phyloP scores from a whole-genome alignment of 2,113 vertebrate genomes.

The Microtus oregoni region DNA sequence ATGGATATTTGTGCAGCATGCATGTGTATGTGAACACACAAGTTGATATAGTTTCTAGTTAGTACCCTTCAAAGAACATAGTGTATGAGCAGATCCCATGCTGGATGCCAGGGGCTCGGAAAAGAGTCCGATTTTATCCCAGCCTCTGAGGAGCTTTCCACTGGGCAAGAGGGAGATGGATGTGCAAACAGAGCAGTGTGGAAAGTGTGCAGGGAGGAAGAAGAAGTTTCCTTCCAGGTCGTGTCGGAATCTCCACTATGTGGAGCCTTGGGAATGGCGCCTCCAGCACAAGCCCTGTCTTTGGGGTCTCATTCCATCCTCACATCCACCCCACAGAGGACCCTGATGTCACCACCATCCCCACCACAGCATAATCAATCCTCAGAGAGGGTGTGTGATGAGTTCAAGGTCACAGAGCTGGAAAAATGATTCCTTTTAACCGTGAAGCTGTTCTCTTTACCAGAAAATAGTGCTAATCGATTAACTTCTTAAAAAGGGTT shows the following conservation, averaged over 20 bases:
- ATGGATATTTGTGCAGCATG: background rate
- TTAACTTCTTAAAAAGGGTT: background rate
- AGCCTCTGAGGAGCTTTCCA: background rate
- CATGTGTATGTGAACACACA: background rate
- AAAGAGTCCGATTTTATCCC: background rate
- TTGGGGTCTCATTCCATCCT: background rate
- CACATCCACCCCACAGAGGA: fast-evolving
- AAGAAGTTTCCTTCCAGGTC: background rate
- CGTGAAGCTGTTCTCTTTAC: background rate
- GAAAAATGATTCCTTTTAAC: background rate
- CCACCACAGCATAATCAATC: background rate
- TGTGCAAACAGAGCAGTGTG: background rate
- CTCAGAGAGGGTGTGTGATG: background rate
- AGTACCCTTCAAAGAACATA: background rate
- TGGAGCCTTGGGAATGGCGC: fast-evolving
- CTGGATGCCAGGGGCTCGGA: background rate
- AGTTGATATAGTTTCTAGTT: background rate
- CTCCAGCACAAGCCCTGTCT: fast-evolving
- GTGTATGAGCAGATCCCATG: background rate
- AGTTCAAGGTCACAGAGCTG: background rate
- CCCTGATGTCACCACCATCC: fast-evolving
- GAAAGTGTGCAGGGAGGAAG: background rate
- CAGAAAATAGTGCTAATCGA: background rate
- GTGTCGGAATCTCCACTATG: background rate
- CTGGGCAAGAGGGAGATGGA: background rate